These are phyloP conservation scores for Silvanus unidentatus DNA, from an alignment of 2,888 invertebrate genomes.

Conservation along the genomic window DNA sequence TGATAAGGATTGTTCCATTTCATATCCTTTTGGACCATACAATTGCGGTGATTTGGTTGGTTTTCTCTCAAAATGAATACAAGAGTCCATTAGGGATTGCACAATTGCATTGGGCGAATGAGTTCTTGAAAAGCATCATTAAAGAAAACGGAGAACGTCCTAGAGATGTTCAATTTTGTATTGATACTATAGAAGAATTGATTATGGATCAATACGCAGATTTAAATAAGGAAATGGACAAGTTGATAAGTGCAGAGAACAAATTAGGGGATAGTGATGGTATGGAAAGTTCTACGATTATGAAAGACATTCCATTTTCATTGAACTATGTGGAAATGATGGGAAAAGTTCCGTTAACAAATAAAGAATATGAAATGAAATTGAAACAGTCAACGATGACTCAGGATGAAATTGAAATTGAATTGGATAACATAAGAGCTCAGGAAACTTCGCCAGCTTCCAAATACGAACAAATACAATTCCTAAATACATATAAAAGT, in stretches of 20 bases:
- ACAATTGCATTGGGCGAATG: constrained; percentile 41
- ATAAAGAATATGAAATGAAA: neutral
- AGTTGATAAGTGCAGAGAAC: constrained; percentile 13
- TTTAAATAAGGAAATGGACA: constrained; percentile 10
- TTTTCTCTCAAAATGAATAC: constrained; percentile 34
- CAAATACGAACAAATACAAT: constrained; percentile 21
- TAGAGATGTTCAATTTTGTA: constrained; percentile 36
- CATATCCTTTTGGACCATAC: constrained; percentile 44
- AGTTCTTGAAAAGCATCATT: constrained; percentile 36
- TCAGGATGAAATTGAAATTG: constrained; percentile 11
- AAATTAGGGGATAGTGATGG: neutral
- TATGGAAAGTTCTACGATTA: neutral
- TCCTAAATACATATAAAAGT: constrained; percentile 28
- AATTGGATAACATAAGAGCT: constrained; percentile 15
- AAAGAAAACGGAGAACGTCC: constrained; percentile 32
- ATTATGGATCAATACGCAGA: constrained; percentile 38
- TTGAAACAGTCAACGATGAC: constrained; percentile 5
- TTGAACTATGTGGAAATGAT: constrained; percentile 32
- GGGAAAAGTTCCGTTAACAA: constrained; percentile 4
- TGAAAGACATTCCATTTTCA: constrained; percentile 27
- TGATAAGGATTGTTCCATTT: constrained; percentile 28
- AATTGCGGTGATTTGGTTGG: constrained; percentile 44
- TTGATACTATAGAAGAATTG: constrained; percentile 36
- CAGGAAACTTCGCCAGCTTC: constrained; percentile 12
- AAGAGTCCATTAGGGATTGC: constrained; percentile 22